phyloP scores from a whole-genome alignment of 2,888 invertebrate genomes.

The Aleiodes testaceus region DNA sequence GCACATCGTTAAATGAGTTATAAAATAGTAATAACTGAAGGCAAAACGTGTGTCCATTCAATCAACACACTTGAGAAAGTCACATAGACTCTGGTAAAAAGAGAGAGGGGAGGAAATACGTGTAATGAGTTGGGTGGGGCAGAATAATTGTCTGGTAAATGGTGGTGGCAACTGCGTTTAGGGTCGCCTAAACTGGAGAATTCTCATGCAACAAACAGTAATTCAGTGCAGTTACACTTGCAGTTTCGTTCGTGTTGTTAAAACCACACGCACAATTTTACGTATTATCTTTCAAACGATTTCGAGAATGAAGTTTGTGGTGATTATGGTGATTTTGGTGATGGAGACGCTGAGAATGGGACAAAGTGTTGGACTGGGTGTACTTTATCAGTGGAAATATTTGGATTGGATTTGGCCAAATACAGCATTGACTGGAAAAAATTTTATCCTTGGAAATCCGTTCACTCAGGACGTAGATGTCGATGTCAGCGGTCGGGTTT shows the following conservation, averaged over 20 bases:
- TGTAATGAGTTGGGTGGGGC: too few species aligned
- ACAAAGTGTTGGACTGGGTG: slow-evolving; percentile 53
- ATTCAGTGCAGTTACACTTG: too few species aligned
- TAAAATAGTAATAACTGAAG: too few species aligned
- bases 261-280: too few species aligned
- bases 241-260: too few species aligned
- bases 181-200: not conserved
- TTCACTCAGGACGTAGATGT: slow-evolving; percentile 69
- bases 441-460: slow-evolving; percentile 66
- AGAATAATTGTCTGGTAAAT: not conserved
- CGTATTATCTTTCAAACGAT: not conserved
- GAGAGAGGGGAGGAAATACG: too few species aligned
- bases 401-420: slow-evolving; percentile 67
- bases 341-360: not conserved
- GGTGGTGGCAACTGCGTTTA: not conserved
- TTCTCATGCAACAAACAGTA: too few species aligned
- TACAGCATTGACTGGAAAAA: slow-evolving; percentile 60
- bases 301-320: not conserved
- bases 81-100: too few species aligned
- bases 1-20: too few species aligned
- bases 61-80: too few species aligned
- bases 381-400: slow-evolving; percentile 66
- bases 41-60: too few species aligned
- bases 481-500: slow-evolving; percentile 65
- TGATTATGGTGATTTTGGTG: not conserved